Evolutionary conservation across 2,797 vertebrate species (phyloP), one percentile per base, ranked within the genome.

Genomic region (Mastacembelus armatus): DNA sequence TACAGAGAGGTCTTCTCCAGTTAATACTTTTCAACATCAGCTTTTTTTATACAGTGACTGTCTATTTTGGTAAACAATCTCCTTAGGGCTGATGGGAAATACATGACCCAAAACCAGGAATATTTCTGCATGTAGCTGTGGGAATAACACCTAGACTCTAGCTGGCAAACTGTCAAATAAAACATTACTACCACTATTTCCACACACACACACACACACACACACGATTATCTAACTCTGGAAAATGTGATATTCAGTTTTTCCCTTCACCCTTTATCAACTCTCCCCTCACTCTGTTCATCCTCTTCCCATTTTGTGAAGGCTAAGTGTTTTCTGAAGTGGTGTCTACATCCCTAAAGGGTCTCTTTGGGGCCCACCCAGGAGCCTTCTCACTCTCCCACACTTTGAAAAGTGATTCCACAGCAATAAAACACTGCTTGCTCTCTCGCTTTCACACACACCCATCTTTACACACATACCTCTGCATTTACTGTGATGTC

Each of bases 401-500:
- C 61, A 58, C 81, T 92, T 91, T 87, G 84, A 89, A 91, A 92
- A 91, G 80, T 67, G 84, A 88, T 83, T 88, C 81, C 74, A 65
- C 76, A 74, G 79, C 83, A 85, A 87, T 89, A 89, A 91, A 90
- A 80, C 38, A 45, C 50, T 33, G n/a, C 57, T 42, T 45, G 22
- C 32, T 18, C 52, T 21, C 51, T 55, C 50, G 16, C 21, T 12
- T n/a, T n/a, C 57, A 38, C 50, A 30, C 55, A 11, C 26, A 67
- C 39, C 52, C 16, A 40, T n/a, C 43, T 44, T 47, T 43, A 40
- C 47, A 55, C 61, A 59, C 54, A 14, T 9, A 42, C 9, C 18
- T 38, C 27, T 21, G 19, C 4, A 0, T 49, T 38, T 52, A 68
- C 62, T 69, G 59, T 47, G 44, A 62, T 45, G 49, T 77, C 59